Evolutionary conservation across 1,140 invertebrate species (phyloP), one percentile per base, ranked within the genome.

Genomic region (Akabosia matsudoensis): DNA sequence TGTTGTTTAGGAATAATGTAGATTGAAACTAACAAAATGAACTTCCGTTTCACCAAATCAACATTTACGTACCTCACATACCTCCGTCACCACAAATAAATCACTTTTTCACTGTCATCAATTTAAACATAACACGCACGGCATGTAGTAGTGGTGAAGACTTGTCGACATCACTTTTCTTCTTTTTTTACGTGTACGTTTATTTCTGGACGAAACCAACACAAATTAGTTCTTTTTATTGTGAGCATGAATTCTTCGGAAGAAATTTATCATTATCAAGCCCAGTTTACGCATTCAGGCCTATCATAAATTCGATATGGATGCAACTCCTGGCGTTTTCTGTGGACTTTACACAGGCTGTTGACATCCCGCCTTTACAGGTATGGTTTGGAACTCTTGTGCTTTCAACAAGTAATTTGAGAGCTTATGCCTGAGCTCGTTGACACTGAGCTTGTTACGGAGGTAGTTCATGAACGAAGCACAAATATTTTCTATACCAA

Each of bases 251-350:
- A 7, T 45, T 45, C 37, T 70, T 76, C 74, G 74, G 74, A 76
- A 76, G 74, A 33, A 76, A 76, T 76, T 76, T 56, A 76, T 76
- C 74, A 76, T 64, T 24, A 56, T 24, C 37, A 45, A n/a, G n/a
- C n/a, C 37, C 37, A 45, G 7, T 10, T 18, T 45, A 45, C 37
- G 18, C 37, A 7, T 10, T 45, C 7, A 45, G 7, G 37, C 64
- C 64, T 31, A 71, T 76, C 64, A 76, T 10, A 76, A 70, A 76
- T 76, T 76, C 61, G 74, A 26, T 45, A 76, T 76, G 74, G 74
- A 76, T 76, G 74, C 74, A 76, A 71, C 67, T 76, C 74, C 74
- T 71, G 74, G 67, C 71, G 74, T 76, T 76, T 64, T 70, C 34
- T 76, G 67, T 76, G 30, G 64, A 67, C 71, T 76, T 56, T 56